These are phyloP conservation scores for Pseudopleuronectes americanus DNA, from an alignment of 2,797 vertebrate genomes.

Conservation along the genomic window DNA sequence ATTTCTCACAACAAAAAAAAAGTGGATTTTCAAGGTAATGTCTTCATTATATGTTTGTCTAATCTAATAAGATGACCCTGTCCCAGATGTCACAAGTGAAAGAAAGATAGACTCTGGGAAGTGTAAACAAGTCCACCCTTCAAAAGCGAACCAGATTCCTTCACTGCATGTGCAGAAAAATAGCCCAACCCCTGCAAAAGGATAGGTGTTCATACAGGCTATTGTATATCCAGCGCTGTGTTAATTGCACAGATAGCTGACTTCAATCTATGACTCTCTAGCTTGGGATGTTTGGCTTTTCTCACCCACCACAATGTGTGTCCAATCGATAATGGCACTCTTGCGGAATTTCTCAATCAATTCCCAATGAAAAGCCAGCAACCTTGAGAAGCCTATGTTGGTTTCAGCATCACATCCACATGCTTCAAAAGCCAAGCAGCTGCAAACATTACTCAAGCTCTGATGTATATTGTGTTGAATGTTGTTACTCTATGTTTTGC, in stretches of 20 bases:
- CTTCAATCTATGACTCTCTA: constrained; percentile 57
- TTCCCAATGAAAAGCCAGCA: constrained; percentile 64
- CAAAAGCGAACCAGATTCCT: constrained; percentile 41
- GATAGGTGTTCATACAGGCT: constrained; percentile 21
- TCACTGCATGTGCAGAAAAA: constrained; percentile 17
- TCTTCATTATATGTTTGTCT: constrained; percentile 17
- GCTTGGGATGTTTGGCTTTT: constrained; percentile 58
- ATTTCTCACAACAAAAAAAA: neutral
- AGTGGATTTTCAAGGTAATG: constrained; percentile 19
- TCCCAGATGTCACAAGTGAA: constrained; percentile 30
- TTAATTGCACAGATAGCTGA: constrained; percentile 60
- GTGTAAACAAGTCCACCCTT: constrained; percentile 43
- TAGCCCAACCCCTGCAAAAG: constrained; percentile 14
- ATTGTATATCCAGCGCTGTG: constrained; percentile 35
- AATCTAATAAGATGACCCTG: constrained; percentile 22
- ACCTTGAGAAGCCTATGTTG: constrained; percentile 51
- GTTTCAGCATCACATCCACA: constrained; percentile 22
- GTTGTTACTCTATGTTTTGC: neutral
- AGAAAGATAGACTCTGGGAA: constrained; percentile 10
- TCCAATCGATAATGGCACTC: constrained; percentile 64
- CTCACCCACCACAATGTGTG: constrained; percentile 57
- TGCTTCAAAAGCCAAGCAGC: constrained; percentile 18
- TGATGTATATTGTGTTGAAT: constrained; percentile 9
- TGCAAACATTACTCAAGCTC: constrained; percentile 3
- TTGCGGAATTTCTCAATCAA: constrained; percentile 73